phyloP scores from a whole-genome alignment of 2,113 vertebrate species.

The Corythoichthys haematopterus region DNA sequence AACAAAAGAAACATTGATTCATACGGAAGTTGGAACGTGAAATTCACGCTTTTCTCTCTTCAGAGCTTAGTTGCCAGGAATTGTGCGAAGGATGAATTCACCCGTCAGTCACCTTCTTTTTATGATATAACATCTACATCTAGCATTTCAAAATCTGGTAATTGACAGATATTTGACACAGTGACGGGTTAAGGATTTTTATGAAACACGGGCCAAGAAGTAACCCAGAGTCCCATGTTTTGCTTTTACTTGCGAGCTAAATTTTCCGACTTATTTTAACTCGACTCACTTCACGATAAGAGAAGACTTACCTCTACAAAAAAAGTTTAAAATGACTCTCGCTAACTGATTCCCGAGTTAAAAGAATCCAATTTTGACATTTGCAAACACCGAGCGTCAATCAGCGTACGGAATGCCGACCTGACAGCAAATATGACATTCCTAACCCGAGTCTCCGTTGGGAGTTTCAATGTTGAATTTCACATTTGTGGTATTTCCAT shows the following conservation, averaged over 20 bases:
- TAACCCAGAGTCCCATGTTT: too few species aligned
- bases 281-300: too few species aligned
- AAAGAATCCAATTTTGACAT: not conserved
- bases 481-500: not conserved
- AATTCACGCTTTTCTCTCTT: not conserved
- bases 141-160: too few species aligned
- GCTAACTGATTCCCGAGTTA: not conserved
- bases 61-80: not conserved
- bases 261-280: too few species aligned
- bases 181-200: too few species aligned
- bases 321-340: too few species aligned
- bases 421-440: slow-evolving; percentile 2
- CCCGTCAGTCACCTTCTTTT: not conserved
- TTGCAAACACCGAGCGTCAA: not conserved
- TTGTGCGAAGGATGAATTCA: not conserved
- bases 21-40: not conserved
- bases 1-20: not conserved
- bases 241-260: too few species aligned
- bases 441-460: not conserved
- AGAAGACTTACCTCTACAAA: too few species aligned
- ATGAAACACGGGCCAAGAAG: too few species aligned
- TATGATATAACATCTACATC: not conserved
- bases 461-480: too few species aligned
- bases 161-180: too few species aligned
- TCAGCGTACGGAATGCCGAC: not conserved